Evolutionary conservation across 2,888 invertebrate genomes (phyloP), one percentile per base, ranked within the genome.

Genomic region (Plusia festucae): DNA sequence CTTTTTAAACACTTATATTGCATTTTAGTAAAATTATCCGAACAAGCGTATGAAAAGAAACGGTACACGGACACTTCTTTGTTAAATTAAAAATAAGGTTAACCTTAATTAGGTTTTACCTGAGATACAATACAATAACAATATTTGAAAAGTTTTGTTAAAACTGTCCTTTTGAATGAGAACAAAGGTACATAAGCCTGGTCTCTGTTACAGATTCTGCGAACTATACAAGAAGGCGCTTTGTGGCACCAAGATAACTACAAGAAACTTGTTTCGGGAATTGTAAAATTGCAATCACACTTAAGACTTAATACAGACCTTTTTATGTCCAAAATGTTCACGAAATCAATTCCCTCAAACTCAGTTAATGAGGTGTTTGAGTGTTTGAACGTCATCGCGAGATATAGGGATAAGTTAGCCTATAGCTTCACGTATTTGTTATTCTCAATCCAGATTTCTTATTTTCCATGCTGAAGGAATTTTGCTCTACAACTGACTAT

Each of bases 71-170:
- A 40, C 40, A 40, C n/a, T 40, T 40, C n/a, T 40, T 40, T 40
- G n/a, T 34, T 13, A 13, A 15, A 13, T n/a, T 34, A 4, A 4
- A 34, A 34, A 34, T 34, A 34, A 34, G 4, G 15, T 4, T 4
- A 34, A 13, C 32, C n/a, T 40, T n/a, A 40, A 40, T 40, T 40
- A n/a, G n/a, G n/a, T n/a, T 40, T 40, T 40, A 40, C 40, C 34
- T 34, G 34, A 34, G 34, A 34, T 34, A 34, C 34, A 34, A 34
- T 34, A 34, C n/a, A n/a, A n/a, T n/a, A n/a, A 34, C 34, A 34
- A 34, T 2, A 34, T 34, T 34, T 34, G 3, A 34, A 34, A 15
- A 34, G 34, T 34, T 34, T 40, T n/a, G 40, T n/a, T 40, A 5
- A 40, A 40, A n/a, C 40, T 40, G 40, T n/a, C 34, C 5, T 40